phyloP scores from a whole-genome alignment of 2,113 vertebrate species.

The Callipepla californica region DNA sequence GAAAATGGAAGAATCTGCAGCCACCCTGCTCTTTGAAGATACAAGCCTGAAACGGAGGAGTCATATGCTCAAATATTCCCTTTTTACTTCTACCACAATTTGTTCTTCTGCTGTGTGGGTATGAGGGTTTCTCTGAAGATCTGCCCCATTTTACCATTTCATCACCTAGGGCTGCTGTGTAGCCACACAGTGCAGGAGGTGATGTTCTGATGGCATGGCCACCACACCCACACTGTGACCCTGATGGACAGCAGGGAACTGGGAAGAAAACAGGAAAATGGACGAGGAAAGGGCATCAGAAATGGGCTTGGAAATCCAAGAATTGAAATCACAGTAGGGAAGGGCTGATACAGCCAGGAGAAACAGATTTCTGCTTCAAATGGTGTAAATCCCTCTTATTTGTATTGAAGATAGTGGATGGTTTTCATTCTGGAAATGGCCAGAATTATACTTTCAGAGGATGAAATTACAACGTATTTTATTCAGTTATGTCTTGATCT shows the following conservation, averaged over 20 bases:
- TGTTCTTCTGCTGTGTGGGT: background rate
- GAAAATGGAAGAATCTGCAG: background rate
- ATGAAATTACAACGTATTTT: background rate
- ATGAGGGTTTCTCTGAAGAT: background rate
- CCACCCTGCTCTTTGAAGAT: background rate
- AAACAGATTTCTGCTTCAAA: background rate
- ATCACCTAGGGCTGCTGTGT: background rate
- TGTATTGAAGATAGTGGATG: background rate
- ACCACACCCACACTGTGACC: background rate
- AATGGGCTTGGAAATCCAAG: background rate
- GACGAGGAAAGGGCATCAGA: background rate
- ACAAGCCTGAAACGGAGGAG: background rate
- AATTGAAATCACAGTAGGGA: background rate
- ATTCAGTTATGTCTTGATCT: slow-evolving; percentile 10
- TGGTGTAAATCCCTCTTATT: slow-evolving; percentile 2
- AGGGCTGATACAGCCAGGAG: background rate
- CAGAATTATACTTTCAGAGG: slow-evolving; percentile 34
- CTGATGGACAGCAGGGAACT: background rate
- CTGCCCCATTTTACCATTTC: background rate
- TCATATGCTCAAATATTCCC: background rate
- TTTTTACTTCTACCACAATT: background rate
- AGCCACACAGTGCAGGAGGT: background rate
- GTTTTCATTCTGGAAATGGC: background rate
- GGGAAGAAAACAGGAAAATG: background rate
- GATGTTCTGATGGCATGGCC: rapidly evolving